Base-by-base conservation (phyloP, 2,888 invertebrate species). In the Epirrita christyi region DNA sequence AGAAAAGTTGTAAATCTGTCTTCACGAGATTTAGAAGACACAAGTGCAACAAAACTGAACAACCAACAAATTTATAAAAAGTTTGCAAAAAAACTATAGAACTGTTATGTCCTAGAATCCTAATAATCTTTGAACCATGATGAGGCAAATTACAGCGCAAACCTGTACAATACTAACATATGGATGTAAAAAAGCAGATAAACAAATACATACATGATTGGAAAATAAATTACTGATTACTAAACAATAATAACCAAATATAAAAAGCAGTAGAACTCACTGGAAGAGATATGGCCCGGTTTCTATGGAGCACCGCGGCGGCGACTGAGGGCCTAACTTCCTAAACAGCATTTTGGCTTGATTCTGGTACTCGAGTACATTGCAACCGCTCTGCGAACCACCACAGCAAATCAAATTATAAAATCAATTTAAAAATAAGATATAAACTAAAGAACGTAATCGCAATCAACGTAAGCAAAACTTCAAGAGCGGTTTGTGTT, bases 311-410 rank as follows among this genome's bases (percentile, higher is more conserved):
- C 99, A 98, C 81, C 97, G 95, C 29, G 95, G 90, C 59, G 99
- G 99, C 57, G 99, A 98, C 78, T 97, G 96, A 37, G 96, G 95
- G 69, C 96, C 96, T 78, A 99, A 93, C 92, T 98, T 98, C 76
- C 97, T 95, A 92, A 99, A 99, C 75, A 99, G 93, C 96, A 98
- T 96, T 93, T 99, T 99, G 36, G 99, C 99, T 93, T 99, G 99
- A 88, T 98, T 99, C 88, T 99, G 99, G 88, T 99, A 99, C 84
- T 99, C 99, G 88, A 98, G 93, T 81, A 99, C 95, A 92, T 95
- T 98, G 86, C 97, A 95, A 57, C 98, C 99, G 67, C 96, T 95
- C 98, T 99, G 92, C 74, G 90, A 93, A 83, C 76, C 81, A 86
- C 74, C 78, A 81, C 72, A 82, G 88, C 87, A 87, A 88, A 86